Evolutionary conservation across 2,888 invertebrate species (phyloP), one percentile per base, ranked within the genome.

Genomic region (Nesidiocoris tenuis): DNA sequence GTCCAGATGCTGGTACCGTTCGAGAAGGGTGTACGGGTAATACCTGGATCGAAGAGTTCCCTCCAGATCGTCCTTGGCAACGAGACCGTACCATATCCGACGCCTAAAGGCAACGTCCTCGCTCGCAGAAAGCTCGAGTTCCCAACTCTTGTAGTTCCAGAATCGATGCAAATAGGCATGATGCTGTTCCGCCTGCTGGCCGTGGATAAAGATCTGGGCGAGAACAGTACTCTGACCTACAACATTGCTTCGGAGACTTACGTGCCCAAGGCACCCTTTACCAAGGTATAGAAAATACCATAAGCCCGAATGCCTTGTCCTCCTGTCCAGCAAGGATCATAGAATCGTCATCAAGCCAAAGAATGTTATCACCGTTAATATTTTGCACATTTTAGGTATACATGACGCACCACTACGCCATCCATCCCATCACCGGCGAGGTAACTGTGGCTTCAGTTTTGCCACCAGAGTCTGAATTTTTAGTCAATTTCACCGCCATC

Each of bases 391-490:
- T 39, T 39, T 39, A 39, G 39, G 39, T 79, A 5, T 79, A 87
- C 81, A 83, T 87, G 0, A 88, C 88, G 78, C 87, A 89, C 80
- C 90, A 90, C 84, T 94, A 94, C 82, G 88, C 89, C 65, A 89
- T 94, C 22, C 92, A 93, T 81, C 87, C 91, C 80, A 84, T 87
- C 79, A 89, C 88, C n/a, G 94, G 94, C 0, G 91, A 93, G 82
- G 84, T 94, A 1, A 87, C 90, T 21, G 88, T 92, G 0, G 90
- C 91, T 9, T 87, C 90, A 81, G 87, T 87, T 0, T 84, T 93
- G 59, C 89, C 90, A 0, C 90, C 93, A 0, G 92, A 93, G 82
- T 88, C 89, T 0, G 91, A 92, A 82, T 90, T 93, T 79, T 85
- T 89, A 75, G 83, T 95, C 1, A 91, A 92, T 80, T 86, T 94